Conservation (phyloP, 2,797 vertebrate species). For the Anisognathus igniventris region DNA sequence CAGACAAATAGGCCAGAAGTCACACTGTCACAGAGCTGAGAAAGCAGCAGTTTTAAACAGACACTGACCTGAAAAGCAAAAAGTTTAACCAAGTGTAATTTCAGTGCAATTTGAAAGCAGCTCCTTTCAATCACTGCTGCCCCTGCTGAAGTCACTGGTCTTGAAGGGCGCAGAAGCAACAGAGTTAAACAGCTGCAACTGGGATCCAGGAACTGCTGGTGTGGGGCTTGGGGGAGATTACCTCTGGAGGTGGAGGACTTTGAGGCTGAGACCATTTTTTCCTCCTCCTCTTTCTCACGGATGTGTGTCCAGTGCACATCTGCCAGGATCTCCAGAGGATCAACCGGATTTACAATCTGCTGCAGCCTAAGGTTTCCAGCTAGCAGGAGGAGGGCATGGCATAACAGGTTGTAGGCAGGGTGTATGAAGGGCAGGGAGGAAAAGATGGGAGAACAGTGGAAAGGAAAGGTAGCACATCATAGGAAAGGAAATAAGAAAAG, state of each 20-base stretch:
- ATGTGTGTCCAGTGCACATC: conserved; percentile 81
- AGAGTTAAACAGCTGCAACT: conserved; percentile 5
- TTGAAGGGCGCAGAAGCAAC: background rate
- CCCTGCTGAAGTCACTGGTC: background rate
- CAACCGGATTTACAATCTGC: conserved; percentile 81
- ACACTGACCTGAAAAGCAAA: conserved; percentile 28
- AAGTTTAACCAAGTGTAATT: background rate
- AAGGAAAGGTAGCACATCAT: conserved; percentile 41
- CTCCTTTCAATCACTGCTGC: background rate
- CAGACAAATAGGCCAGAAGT: background rate
- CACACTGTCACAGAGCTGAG: background rate
- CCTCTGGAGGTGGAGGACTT: conserved; percentile 87
- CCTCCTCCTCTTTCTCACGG: conserved; percentile 81
- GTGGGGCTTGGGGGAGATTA: conserved; percentile 71
- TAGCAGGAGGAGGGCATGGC: conserved; percentile 61
- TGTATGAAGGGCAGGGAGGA: conserved; percentile 16
- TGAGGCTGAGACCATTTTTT: conserved; percentile 73
- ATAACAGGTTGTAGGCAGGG: conserved; percentile 3
- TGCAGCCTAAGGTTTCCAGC: conserved; percentile 85
- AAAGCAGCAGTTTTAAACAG: background rate
- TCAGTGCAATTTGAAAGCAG: background rate
- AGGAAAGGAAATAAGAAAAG: conserved; percentile 64
- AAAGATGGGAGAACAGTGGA: conserved; percentile 2
- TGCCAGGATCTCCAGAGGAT: conserved; percentile 83
- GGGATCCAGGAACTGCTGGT: background rate